phyloP scores from a whole-genome alignment of 2,888 invertebrate genomes.

The Limenitis camilla region DNA sequence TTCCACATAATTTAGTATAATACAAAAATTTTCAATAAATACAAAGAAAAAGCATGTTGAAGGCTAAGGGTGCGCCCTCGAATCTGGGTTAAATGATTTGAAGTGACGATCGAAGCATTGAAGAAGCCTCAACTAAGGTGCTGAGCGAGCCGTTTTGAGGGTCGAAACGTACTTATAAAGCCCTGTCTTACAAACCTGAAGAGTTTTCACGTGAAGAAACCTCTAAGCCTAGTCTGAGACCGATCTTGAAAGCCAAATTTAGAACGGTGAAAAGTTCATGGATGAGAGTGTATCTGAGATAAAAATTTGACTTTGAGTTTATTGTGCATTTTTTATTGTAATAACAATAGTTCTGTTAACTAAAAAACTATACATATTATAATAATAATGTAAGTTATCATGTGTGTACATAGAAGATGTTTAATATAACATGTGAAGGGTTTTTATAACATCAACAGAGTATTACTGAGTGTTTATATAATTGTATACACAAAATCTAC shows the following conservation, averaged over 20 bases:
- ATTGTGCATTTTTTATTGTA: no score
- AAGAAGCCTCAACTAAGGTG: conserved; percentile 23
- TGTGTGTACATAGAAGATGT: no score
- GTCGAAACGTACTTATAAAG: conserved; percentile 25
- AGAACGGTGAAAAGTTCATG: conserved; percentile 26
- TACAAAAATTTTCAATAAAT: conserved; percentile 8
- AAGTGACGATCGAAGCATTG: conserved; percentile 26
- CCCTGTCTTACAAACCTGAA: conserved; percentile 28
- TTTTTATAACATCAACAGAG: no score
- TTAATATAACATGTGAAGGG: no score
- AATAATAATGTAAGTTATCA: no score
- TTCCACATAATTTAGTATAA: neutral
- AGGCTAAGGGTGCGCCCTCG: conserved; percentile 14
- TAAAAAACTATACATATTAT: no score
- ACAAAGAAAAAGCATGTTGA: conserved; percentile 12
- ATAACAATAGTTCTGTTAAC: no score
- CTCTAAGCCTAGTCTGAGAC: conserved; percentile 20
- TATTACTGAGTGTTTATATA: no score
- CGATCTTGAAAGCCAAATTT: conserved; percentile 24
- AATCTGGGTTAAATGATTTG: conserved; percentile 26
- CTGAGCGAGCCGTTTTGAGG: conserved; percentile 21
- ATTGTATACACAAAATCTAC: no score
- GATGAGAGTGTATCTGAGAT: conserved; percentile 10
- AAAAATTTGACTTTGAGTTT: neutral
- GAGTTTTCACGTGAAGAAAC: conserved; percentile 27